Conservation (phyloP, 2,797 vertebrate genomes). For the Sebastiscus tertius region DNA sequence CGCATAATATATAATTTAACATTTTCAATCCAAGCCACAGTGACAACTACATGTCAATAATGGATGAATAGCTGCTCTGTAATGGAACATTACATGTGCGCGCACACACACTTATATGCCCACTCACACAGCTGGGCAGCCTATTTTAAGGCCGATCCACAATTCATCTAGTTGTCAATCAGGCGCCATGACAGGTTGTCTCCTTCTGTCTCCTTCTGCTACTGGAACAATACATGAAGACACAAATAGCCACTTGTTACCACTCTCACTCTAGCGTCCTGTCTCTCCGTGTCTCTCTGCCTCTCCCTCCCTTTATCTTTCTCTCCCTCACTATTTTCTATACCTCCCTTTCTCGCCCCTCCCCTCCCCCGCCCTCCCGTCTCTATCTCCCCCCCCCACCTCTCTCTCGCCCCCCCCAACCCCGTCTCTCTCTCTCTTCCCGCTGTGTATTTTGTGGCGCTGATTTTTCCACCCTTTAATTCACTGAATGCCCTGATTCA, state of each 20-base stretch:
- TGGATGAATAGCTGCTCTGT: constrained; percentile 46
- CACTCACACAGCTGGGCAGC: constrained; percentile 8
- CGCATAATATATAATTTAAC: not conserved
- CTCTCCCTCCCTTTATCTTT: not conserved
- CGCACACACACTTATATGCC: constrained; percentile 2
- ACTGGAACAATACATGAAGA: constrained; percentile 62
- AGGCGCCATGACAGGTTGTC: constrained; percentile 43
- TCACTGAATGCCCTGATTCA: constrained; percentile 39
- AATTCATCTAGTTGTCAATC: constrained; percentile 69
- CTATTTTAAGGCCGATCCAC: constrained; percentile 48
- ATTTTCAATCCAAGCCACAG: constrained; percentile 13
- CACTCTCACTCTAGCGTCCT: constrained; percentile 27
- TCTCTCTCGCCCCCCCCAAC: not conserved
- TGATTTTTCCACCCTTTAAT: constrained; percentile 35
- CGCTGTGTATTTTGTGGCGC: not conserved
- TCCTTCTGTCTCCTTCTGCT: constrained; percentile 57
- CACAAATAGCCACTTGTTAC: constrained; percentile 72
- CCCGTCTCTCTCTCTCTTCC: not conserved
- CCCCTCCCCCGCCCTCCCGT: not conserved
- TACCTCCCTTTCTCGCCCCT: not conserved
- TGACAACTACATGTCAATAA: constrained; percentile 49
- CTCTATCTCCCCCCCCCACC: not conserved
- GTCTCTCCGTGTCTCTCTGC: not conserved
- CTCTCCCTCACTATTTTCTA: not conserved
- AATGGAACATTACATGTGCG: constrained; percentile 32